Percentiles rank a stretch among this genome's conserved stretches.
phyloP scores from a whole-genome alignment of 2,888 invertebrate genomes.

The Hyppa rectilinea region DNA sequence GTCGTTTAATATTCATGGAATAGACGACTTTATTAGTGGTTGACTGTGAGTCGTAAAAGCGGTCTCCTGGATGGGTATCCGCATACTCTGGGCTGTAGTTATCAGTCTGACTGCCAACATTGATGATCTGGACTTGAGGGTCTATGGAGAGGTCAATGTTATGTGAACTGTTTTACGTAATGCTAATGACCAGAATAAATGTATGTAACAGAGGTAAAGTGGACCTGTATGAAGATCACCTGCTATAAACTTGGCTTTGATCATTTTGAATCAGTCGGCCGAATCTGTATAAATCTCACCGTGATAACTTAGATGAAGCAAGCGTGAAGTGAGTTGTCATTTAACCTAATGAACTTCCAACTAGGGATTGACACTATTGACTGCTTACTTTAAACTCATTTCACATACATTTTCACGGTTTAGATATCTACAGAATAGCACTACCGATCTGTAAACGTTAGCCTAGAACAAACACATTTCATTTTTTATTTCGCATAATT shows the following conservation, averaged over 20 bases:
- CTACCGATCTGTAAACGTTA: neutral
- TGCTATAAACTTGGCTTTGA: neutral
- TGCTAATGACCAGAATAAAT: neutral
- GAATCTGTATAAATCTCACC: no score
- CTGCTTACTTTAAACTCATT: no score
- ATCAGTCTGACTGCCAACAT: neutral
- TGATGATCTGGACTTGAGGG: neutral
- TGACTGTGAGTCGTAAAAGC: neutral
- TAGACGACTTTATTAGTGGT: neutral
- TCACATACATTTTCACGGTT: no score
- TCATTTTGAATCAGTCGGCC: neutral
- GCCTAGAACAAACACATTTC: neutral
- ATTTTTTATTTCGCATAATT: neutral
- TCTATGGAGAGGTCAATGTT: neutral
- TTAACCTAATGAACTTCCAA: no score
- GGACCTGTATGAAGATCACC: neutral
- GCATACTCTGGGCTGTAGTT: neutral
- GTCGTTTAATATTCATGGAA: slow-evolving; percentile 16
- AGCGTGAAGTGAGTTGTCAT: no score
- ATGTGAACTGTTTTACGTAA: neutral
- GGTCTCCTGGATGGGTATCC: neutral
- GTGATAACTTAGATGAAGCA: no score
- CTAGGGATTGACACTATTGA: no score
- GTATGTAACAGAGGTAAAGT: neutral
- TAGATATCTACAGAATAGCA: no score